These are phyloP conservation scores for Caloenas nicobarica DNA, from an alignment of 2,113 vertebrate genomes.

Conservation along the genomic window DNA sequence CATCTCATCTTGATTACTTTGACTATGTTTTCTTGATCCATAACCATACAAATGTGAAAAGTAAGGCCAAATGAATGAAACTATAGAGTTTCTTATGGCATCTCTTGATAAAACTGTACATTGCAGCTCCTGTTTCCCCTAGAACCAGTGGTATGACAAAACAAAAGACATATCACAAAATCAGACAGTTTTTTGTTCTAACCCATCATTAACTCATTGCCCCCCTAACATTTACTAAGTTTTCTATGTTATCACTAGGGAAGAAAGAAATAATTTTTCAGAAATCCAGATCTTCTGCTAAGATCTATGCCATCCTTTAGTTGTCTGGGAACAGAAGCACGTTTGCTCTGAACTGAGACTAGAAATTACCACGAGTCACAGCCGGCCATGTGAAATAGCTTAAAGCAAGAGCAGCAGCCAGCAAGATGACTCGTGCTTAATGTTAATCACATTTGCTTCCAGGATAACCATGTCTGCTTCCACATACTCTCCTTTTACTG, in stretches of 20 bases:
- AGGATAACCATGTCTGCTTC: not conserved
- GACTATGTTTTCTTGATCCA: fast-evolving
- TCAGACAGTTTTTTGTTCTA: not conserved
- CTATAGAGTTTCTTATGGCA: not conserved
- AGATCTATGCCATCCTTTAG: not conserved
- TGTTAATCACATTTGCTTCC: not conserved
- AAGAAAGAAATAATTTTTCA: not conserved
- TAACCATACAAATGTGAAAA: not conserved
- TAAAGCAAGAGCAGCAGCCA: not conserved
- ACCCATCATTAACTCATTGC: not conserved
- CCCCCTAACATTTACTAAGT: not conserved
- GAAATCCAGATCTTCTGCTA: not conserved
- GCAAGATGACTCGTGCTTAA: not conserved
- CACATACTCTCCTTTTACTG: not conserved
- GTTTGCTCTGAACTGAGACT: not conserved
- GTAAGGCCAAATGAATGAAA: not conserved
- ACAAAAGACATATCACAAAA: not conserved
- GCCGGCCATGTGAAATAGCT: not conserved
- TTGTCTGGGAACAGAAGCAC: not conserved
- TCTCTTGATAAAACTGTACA: not conserved
- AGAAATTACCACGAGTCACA: not conserved
- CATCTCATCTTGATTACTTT: not conserved
- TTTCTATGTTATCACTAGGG: not conserved
- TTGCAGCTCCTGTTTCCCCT: not conserved
- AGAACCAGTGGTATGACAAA: not conserved